Percentiles rank a stretch among this genome's conserved stretches.
Evolutionary conservation across 2,113 vertebrate species (phyloP).

Genomic region (Cololabis saira): DNA sequence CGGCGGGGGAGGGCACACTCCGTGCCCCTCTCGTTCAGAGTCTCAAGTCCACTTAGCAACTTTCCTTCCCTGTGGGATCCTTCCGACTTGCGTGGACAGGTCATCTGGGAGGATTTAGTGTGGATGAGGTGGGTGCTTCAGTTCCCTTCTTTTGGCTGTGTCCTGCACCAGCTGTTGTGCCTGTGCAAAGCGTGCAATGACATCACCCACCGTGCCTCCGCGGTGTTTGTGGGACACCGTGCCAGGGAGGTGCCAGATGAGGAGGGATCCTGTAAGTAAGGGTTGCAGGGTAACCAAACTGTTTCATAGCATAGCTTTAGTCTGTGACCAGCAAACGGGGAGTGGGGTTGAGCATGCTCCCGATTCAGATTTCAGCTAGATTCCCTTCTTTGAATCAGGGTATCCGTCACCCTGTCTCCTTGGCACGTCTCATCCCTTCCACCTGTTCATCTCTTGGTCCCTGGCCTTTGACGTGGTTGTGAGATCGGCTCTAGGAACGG

Average conservation of each 20-base stretch:
- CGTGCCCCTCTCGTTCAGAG: conserved; percentile 1
- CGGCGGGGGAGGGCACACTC: too few species aligned
- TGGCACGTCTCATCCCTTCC: conserved; percentile 27
- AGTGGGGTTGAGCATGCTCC: conserved; percentile 12
- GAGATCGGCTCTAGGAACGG: conserved; percentile 84
- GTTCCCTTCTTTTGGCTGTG: conserved; percentile 58
- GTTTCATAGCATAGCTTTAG: conserved; percentile 1
- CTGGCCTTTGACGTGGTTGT: conserved; percentile 1
- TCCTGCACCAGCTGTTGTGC: conserved; percentile 37
- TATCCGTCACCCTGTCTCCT: conserved; percentile 21
- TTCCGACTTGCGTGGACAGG: background rate
- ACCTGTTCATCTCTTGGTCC: conserved; percentile 39
- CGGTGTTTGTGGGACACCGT: conserved; percentile 19
- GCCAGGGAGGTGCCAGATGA: conserved; percentile 22
- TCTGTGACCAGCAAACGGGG: conserved; percentile 12
- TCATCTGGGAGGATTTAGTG: conserved; percentile 19
- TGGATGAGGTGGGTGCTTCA: conserved; percentile 31
- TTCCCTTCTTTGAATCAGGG: conserved; percentile 68
- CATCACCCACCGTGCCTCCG: conserved; percentile 38
- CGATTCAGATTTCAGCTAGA: conserved; percentile 32
- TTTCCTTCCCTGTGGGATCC: background rate
- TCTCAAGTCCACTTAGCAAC: too few species aligned
- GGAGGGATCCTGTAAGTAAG: conserved; percentile 21
- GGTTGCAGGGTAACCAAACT: conserved; percentile 7
- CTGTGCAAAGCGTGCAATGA: conserved; percentile 71